Evolutionary conservation across 2,113 vertebrate genomes (phyloP).

Genomic region (Stictonetta naevosa): DNA sequence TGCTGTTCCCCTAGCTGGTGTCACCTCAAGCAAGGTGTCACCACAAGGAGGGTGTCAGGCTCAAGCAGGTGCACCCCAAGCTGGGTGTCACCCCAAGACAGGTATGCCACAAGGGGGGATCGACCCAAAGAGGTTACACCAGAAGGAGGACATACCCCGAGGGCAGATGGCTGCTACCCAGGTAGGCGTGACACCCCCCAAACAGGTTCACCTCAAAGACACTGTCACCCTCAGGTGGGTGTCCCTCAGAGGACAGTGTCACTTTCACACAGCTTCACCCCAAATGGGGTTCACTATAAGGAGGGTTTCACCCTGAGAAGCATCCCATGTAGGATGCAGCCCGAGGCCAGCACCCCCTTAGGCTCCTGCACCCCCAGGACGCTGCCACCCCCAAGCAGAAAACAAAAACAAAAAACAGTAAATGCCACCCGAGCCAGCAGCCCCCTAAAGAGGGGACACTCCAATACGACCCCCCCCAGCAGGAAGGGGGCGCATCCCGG

Average conservation of each 20-base stretch:
- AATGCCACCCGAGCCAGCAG: too few species aligned
- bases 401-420: too few species aligned
- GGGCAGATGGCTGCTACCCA: too few species aligned
- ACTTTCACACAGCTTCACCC: neutral
- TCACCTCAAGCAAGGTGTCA: too few species aligned
- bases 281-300: too few species aligned
- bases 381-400: neutral
- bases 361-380: neutral
- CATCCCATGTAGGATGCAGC: neutral
- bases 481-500: neutral
- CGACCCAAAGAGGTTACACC: too few species aligned
- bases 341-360: neutral
- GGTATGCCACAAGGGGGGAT: neutral
- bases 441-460: neutral
- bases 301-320: neutral
- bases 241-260: rapidly evolving
- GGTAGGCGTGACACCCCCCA: neutral
- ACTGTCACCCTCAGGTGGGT: too few species aligned
- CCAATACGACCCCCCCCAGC: neutral
- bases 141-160: neutral
- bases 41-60: neutral
- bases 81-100: neutral
- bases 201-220: neutral
- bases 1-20: neutral
- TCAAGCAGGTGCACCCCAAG: neutral